These are phyloP conservation scores for Bradynema listronoti DNA, from an alignment of 1,140 invertebrate species.

Conservation along the genomic window DNA sequence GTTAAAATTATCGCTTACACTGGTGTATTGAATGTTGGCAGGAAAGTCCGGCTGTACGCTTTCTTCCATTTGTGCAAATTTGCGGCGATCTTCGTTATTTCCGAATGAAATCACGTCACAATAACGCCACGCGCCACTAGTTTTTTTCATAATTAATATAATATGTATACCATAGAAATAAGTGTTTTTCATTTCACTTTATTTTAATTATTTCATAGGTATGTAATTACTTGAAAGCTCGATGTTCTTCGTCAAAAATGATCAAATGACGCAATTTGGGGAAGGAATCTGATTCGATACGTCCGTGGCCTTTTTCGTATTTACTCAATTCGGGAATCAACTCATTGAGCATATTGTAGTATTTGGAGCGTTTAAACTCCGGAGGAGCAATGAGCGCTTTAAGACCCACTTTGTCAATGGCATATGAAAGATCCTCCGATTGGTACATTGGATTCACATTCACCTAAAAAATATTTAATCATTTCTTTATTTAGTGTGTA, in stretches of 20 bases:
- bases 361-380: conserved; percentile 52
- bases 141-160: not conserved
- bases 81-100: conserved; percentile 59
- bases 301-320: conserved; percentile 32
- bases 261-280: conserved; percentile 53
- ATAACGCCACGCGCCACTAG: conserved; percentile 55
- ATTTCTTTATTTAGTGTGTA: too few relatives aligned
- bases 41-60: conserved; percentile 30
- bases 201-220: conserved; percentile 5
- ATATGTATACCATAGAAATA: not conserved
- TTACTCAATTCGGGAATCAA: conserved; percentile 49
- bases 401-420: conserved; percentile 67
- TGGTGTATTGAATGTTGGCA: conserved; percentile 57
- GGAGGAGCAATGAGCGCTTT: conserved; percentile 52
- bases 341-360: conserved; percentile 43
- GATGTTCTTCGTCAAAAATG: conserved; percentile 51
- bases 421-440: conserved; percentile 70
- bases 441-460: conserved; percentile 70
- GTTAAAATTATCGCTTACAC: conserved; percentile 33
- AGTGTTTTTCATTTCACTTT: not conserved
- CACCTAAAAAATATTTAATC: conserved; percentile 75
- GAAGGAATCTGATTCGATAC: conserved; percentile 40
- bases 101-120: conserved; percentile 50
- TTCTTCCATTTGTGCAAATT: conserved; percentile 59
- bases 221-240: conserved; percentile 48